Evolutionary conservation across 2,797 vertebrate genomes (phyloP), one percentile per base, ranked within the genome.

Genomic region (Phataginus tricuspis): DNA sequence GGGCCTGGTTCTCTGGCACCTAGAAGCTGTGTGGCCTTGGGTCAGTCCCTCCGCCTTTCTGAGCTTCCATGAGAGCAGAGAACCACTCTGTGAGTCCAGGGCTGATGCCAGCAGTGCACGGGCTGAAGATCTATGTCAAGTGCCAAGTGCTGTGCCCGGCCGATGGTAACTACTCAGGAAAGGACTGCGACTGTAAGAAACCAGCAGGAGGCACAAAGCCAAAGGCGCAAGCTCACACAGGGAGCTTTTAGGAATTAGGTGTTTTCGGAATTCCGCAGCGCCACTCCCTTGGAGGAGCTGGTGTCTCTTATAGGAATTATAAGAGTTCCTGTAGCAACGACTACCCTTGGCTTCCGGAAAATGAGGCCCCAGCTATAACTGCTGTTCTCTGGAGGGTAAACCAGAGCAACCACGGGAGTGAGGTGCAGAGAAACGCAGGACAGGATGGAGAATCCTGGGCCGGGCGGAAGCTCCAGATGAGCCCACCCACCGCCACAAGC

Each of bases 71-170:
- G 63, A 74, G 0, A 34, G 31, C 23, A 53, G 42, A 74, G 51
- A 25, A n/a, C 19, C 0, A 0, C 49, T 19, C 34, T 51, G 5
- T 39, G 2, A 0, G 0, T 9, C 49, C 57, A 23, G 42, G 1
- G 0, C 2, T 7, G 59, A 90, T 21, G 77, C 42, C 13, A 25
- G 34, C 34, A 34, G 1, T 0, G 18, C 42, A 4, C 1, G 7
- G 63, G 72, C 55, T 53, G 3, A 21, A 7, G 75, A 45, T 14
- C 49, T 37, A 2, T 1, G 13, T 0, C 5, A 57, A 64, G 23
- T 2, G n/a, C n/a, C 21, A 69, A 51, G 42, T 0, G 1, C n/a
- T 16, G 12, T 2, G 57, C 29, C 39, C 14, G 75, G 19, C 9
- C 15, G 11, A 7, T 0, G 18, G 63, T 1, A 29, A 49, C 61